Conservation (phyloP, 2,797 vertebrate species). For the Columba guinea region DNA sequence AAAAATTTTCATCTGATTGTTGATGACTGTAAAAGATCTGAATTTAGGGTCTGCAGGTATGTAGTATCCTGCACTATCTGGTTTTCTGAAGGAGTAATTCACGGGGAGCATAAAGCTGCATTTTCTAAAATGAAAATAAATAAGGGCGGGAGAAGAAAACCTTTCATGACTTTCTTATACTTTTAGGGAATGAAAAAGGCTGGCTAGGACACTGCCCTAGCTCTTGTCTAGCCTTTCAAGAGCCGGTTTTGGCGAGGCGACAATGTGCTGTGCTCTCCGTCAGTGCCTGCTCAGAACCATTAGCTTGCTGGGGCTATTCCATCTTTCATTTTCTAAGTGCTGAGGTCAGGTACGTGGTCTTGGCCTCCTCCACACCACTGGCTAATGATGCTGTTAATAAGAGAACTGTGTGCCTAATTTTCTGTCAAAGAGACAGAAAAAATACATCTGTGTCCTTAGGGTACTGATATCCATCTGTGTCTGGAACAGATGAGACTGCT, state of each 20-base stretch:
- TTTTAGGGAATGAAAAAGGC: not conserved
- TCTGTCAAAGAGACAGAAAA: not conserved
- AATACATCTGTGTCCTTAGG: not conserved
- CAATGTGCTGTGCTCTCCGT: not conserved
- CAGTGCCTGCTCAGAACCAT: not conserved
- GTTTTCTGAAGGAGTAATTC: not conserved
- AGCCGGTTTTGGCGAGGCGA: fast-evolving
- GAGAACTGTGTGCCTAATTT: not conserved
- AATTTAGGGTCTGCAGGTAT: not conserved
- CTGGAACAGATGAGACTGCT: not conserved
- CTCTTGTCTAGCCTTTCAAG: not conserved
- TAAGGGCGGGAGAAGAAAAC: not conserved
- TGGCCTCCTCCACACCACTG: not conserved
- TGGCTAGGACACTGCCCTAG: not conserved
- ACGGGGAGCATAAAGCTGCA: not conserved
- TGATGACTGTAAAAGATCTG: not conserved
- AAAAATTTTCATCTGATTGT: not conserved
- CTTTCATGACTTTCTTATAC: not conserved
- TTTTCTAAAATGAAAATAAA: not conserved
- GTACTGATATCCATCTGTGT: not conserved
- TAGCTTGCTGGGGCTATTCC: not conserved
- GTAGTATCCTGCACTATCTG: not conserved
- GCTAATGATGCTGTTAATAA: not conserved
- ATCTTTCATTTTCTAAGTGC: not conserved
- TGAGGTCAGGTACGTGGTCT: not conserved